These are phyloP conservation scores for Phymorhynchus buccinoides DNA, from an alignment of 1,140 invertebrate genomes.

Conservation along the genomic window DNA sequence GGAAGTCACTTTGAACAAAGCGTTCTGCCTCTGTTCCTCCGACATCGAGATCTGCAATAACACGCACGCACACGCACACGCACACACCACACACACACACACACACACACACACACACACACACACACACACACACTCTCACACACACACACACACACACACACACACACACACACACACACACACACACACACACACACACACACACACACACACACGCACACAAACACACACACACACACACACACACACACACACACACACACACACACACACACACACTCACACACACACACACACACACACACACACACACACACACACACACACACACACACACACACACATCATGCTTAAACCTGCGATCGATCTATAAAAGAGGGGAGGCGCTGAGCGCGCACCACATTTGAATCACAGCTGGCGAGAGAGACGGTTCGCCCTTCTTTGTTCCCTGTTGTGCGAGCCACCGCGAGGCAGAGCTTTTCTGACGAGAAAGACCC, in stretches of 20 bases:
- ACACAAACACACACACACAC: neutral
- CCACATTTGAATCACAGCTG: no score
- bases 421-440: no score
- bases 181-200: neutral
- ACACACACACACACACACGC: neutral
- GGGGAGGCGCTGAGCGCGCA: no score
- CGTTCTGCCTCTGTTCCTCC: neutral
- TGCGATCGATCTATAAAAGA: no score
- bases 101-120: neutral
- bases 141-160: neutral
- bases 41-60: neutral
- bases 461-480: no score
- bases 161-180: neutral
- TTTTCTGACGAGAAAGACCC: no score
- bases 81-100: neutral
- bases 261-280: neutral
- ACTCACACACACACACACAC: neutral
- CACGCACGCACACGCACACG: neutral
- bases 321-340: no score
- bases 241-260: neutral
- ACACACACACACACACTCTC: neutral
- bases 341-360: no score
- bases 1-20: constrained; percentile 1
- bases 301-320: no score
- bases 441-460: no score